These are phyloP conservation scores for Thecophora atra DNA, from an alignment of 2,888 invertebrate genomes.

Conservation along the genomic window DNA sequence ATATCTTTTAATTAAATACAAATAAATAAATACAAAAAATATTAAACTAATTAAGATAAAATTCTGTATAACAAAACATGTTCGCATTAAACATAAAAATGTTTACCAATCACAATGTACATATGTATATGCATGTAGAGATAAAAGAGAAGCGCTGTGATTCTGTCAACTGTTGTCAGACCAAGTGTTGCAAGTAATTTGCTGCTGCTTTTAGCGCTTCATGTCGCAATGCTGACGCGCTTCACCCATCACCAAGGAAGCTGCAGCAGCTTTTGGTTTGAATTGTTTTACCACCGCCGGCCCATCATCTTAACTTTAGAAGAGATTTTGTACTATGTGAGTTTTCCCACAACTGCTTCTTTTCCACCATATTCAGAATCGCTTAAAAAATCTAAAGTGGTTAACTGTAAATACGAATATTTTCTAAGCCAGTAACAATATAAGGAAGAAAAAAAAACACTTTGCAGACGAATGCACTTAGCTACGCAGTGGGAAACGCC, in stretches of 20 bases:
- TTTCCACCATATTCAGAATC: conserved; percentile 17
- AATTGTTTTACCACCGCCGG: no score
- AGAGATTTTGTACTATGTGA: no score
- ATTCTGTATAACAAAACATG: no score
- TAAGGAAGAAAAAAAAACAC: neutral
- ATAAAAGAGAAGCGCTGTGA: neutral
- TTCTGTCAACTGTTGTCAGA: neutral
- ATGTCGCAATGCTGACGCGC: neutral
- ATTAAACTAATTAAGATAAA: no score
- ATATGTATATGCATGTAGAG: no score
- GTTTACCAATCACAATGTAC: no score
- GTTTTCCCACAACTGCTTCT: conserved; percentile 10
- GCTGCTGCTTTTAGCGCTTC: neutral
- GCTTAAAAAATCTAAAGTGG: conserved; percentile 13
- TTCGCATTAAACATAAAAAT: no score
- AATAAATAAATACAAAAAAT: no score
- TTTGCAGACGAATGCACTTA: neutral
- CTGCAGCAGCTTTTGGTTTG: no score
- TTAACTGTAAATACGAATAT: conserved; percentile 5
- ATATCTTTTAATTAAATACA: no score
- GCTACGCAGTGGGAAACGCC: neutral
- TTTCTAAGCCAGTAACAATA: conserved; percentile 15
- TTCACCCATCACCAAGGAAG: neutral
- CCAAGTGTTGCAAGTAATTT: neutral
- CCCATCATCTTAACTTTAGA: no score